Percentiles rank a stretch among this genome's conserved stretches.
Evolutionary conservation across 2,888 invertebrate species (phyloP).

Genomic region (Apotomis capreana): DNA sequence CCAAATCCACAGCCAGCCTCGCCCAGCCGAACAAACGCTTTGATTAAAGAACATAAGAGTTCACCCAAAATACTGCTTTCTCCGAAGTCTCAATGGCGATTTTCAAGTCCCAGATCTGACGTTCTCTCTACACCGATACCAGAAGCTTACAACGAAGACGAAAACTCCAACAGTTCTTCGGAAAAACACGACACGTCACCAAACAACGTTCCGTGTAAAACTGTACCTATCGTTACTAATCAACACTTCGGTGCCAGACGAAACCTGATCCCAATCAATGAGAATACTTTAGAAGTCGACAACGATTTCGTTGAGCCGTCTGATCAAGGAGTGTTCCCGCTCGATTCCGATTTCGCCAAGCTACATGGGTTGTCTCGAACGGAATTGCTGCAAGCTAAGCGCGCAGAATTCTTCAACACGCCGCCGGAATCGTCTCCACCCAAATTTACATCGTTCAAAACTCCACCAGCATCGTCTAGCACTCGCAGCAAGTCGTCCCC

Average conservation of each 20-base stretch:
- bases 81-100: slow-evolving; percentile 88
- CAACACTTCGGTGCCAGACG: slow-evolving; percentile 79
- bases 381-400: slow-evolving; percentile 84
- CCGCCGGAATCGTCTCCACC: slow-evolving; percentile 71
- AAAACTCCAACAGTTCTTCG: slow-evolving; percentile 85
- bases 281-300: slow-evolving; percentile 64
- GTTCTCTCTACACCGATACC: slow-evolving; percentile 93
- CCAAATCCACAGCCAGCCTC: slow-evolving; percentile 78
- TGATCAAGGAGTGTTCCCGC: slow-evolving; percentile 77
- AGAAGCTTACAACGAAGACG: slow-evolving; percentile 92
- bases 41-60: slow-evolving; percentile 80
- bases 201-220: slow-evolving; percentile 68
- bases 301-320: slow-evolving; percentile 57
- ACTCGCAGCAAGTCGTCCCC: slow-evolving; percentile 65
- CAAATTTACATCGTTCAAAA: slow-evolving; percentile 72
- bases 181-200: slow-evolving; percentile 77
- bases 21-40: slow-evolving; percentile 79
- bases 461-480: slow-evolving; percentile 53
- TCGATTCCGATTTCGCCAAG: slow-evolving; percentile 68
- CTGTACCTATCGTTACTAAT: slow-evolving; percentile 76
- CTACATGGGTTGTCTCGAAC: slow-evolving; percentile 70
- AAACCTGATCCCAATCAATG: slow-evolving; percentile 74
- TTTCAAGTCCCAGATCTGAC: slow-evolving; percentile 89
- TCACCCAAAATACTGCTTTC: slow-evolving; percentile 86
- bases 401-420: slow-evolving; percentile 83